These are phyloP conservation scores for Ariopsis seemanni DNA, from an alignment of 2,113 vertebrate genomes.

Conservation along the genomic window DNA sequence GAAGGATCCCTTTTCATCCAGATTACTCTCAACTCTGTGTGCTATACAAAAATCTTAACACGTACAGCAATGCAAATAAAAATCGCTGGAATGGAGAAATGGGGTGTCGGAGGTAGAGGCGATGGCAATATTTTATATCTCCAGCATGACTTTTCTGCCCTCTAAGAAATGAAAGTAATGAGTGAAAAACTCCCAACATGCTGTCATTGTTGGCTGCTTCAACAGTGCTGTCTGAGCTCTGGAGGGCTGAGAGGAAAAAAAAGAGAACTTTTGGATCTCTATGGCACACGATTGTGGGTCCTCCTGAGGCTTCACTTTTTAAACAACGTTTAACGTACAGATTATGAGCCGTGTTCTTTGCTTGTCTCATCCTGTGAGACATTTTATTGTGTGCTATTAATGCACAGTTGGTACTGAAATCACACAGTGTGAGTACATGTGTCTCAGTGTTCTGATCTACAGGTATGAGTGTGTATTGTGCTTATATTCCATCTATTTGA, in stretches of 20 bases:
- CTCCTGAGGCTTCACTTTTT: not conserved
- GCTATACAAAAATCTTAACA: not conserved
- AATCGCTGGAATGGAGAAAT: not conserved
- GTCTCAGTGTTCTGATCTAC: not conserved
- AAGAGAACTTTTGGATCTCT: not conserved
- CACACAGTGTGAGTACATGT: not conserved
- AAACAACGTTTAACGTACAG: not conserved
- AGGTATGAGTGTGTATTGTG: not conserved
- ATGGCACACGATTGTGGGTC: not conserved
- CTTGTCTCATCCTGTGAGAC: no score
- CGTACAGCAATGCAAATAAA: not conserved
- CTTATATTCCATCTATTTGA: not conserved
- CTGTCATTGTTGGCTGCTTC: not conserved
- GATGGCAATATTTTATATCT: not conserved
- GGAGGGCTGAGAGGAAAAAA: not conserved
- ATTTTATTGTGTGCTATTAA: not conserved
- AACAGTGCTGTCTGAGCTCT: not conserved
- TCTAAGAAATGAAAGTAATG: not conserved
- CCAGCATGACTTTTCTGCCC: not conserved
- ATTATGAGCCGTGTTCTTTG: not conserved
- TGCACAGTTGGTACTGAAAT: not conserved
- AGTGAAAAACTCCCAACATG: not conserved
- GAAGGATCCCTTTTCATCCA: not conserved
- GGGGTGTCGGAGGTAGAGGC: not conserved
- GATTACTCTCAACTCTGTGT: no score